These are phyloP conservation scores for Elysia chlorotica DNA, from an alignment of 1,140 invertebrate species.

Conservation along the genomic window DNA sequence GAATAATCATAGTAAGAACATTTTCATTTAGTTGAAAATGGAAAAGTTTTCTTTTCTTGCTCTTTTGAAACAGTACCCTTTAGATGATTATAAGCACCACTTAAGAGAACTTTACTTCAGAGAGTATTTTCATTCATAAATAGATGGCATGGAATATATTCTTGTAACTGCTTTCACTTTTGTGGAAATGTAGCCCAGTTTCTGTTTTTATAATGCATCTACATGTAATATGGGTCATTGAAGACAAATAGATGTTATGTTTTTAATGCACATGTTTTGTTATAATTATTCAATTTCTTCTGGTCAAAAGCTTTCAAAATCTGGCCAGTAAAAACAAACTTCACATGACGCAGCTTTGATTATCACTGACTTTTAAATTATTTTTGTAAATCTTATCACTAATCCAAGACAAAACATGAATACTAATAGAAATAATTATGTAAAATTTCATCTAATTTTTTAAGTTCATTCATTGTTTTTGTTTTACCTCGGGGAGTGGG, in stretches of 20 bases:
- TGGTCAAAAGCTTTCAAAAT: neutral
- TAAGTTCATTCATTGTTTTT: neutral
- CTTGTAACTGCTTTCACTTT: neutral
- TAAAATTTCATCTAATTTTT: neutral
- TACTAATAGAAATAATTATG: neutral
- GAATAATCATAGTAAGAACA: neutral
- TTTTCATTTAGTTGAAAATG: neutral
- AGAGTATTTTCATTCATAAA: too few species aligned
- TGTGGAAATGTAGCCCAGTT: neutral
- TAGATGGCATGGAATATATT: neutral
- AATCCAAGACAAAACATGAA: neutral
- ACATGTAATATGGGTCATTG: neutral
- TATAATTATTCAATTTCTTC: neutral
- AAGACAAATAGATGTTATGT: neutral
- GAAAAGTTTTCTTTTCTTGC: neutral
- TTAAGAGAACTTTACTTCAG: too few species aligned
- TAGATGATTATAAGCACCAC: neutral
- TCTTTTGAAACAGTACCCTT: neutral
- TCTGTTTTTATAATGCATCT: neutral
- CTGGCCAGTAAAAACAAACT: neutral
- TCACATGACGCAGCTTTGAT: too few species aligned
- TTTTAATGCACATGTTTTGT: neutral
- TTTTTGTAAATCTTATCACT: neutral
- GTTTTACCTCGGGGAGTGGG: neutral
- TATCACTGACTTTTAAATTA: neutral